Conservation (phyloP, 2,888 invertebrate genomes). For the Drosophila differens region DNA sequence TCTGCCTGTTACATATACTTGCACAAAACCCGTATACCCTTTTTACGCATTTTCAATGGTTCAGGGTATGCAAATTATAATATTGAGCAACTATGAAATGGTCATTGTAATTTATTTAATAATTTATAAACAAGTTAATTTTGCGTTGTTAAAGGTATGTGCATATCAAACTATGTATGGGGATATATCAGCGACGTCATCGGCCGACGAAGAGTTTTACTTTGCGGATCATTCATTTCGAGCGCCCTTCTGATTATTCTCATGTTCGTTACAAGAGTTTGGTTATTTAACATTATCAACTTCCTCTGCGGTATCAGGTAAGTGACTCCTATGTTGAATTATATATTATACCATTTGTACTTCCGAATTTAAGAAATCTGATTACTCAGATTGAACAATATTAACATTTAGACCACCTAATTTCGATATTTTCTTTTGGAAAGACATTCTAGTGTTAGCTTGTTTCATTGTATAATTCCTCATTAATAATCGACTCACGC, state of each 20-base stretch:
- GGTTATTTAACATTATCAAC: slow-evolving; percentile 79
- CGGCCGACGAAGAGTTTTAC: slow-evolving; percentile 75
- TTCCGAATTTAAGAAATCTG: neutral
- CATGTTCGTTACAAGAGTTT: slow-evolving; percentile 81
- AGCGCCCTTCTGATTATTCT: slow-evolving; percentile 70
- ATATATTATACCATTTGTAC: neutral
- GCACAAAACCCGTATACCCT: too few species aligned
- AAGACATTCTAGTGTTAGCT: neutral
- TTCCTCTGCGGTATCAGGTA: slow-evolving; percentile 78
- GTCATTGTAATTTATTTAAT: neutral
- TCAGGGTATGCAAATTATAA: neutral
- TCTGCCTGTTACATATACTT: too few species aligned
- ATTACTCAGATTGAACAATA: neutral
- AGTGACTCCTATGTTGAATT: slow-evolving; percentile 21
- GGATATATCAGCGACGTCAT: slow-evolving; percentile 79
- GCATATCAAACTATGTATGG: slow-evolving; percentile 82
- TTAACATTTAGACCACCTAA: neutral
- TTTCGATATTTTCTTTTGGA: neutral
- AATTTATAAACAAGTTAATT: neutral
- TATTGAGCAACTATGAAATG: neutral
- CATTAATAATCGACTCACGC: neutral
- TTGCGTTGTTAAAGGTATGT: slow-evolving; percentile 63
- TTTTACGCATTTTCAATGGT: neutral
- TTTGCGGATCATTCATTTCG: slow-evolving; percentile 68
- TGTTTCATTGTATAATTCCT: neutral